Base-by-base conservation (phyloP, 2,888 invertebrate species). In the Lasius platythorax region DNA sequence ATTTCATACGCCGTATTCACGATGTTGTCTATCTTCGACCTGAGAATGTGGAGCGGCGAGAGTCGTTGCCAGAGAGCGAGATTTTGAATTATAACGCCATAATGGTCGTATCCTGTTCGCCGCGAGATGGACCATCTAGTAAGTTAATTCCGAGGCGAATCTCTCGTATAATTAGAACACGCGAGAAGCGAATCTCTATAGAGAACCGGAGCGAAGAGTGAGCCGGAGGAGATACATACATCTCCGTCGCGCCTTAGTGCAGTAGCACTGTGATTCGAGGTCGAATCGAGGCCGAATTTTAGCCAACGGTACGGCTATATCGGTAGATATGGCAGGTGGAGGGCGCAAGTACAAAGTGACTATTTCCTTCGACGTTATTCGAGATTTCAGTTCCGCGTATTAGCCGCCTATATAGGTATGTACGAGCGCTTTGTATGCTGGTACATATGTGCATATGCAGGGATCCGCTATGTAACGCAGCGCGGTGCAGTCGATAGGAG, bases 81-180 rank as follows among this genome's bases (percentile, higher is more conserved):
- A 81, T 73, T 23, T 23, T 73, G 61, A 81, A 61, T 81, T 81
- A 73, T 28, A 72, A 73, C 33, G 46, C 61, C 37, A 58, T 81
- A 81, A 73, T 73, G 61, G 46, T 33, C 12, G 43, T 37, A 37
- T 79, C 79, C 73, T 73, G 46, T 73, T 37, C 46, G 74, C 46
- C 46, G 74, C 75, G 61, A 61, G 61, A 81, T 81, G 37, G 61
- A 81, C 18, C 58, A 46, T 46, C 74, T 70, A 40, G 56, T 73
- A 61, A 61, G 61, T 37, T 85, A 85, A 89, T 89, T 89, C 23
- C 67, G 79, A 87, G 76, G 63, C 64, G 67, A 67, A 87, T 74
- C 82, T 58, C 23, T 58, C 23, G 72, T 89, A 85, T 85, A 89
- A 89, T 87, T 85, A 89, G 83, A 72, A 30, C 58, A 18, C 30